phyloP scores from a whole-genome alignment of 2,797 vertebrate species.

The Carcharodon carcharias region DNA sequence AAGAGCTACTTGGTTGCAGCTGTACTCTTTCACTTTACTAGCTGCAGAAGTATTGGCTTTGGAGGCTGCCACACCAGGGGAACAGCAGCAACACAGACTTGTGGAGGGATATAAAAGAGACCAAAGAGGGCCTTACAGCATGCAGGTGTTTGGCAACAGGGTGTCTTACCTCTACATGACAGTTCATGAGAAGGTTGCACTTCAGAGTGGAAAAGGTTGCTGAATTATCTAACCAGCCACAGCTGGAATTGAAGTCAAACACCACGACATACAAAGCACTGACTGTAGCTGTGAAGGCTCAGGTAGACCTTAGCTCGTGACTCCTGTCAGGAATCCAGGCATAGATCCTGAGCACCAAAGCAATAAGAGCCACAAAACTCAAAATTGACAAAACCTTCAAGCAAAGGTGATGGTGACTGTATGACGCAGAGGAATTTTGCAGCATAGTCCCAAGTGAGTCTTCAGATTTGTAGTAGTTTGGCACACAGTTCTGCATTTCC shows the following conservation, averaged over 20 bases:
- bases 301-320: background rate
- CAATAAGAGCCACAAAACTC: background rate
- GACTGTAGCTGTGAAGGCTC: background rate
- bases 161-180: background rate
- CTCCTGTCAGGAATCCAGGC: too few species aligned
- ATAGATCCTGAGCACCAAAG: background rate
- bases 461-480: background rate
- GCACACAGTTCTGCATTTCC: background rate
- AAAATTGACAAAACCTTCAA: background rate
- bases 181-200: background rate
- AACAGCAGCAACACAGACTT: background rate
- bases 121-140: background rate
- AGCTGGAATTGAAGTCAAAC: background rate
- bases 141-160: background rate
- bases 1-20: background rate
- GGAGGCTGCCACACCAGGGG: background rate
- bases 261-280: background rate
- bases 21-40: background rate
- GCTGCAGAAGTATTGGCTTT: background rate
- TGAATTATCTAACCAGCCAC: background rate
- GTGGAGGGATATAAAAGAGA: background rate
- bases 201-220: background rate
- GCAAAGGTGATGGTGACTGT: background rate
- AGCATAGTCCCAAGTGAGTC: background rate
- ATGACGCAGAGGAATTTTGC: background rate